Base-by-base conservation (phyloP, 64 coral and sea anemone species). In the Pachyseris speciosa region DNA sequence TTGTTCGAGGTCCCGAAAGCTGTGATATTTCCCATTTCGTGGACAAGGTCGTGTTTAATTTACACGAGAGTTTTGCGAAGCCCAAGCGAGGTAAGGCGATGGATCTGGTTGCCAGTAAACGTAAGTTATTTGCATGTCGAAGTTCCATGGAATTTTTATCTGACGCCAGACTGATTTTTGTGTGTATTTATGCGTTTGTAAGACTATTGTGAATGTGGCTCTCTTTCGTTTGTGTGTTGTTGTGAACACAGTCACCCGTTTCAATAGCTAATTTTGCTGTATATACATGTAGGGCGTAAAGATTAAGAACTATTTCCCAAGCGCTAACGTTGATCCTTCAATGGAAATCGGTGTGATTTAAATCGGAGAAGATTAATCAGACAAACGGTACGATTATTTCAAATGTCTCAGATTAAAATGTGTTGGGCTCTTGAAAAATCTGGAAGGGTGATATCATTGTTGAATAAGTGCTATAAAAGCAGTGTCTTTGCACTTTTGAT, bases 21-120 rank as follows among this genome's bases (percentile, higher is more conserved):
- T 86, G 69, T 33, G 97, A 99, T 86, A 95, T 99, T 86, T 99
- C 97, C 28, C 94, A 99, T 39, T 99, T 99, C 69, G 97, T 99
- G 72, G 97, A 99, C 31, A 99, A 99, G 42, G 97, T 99, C 15
- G 91, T 99, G 0, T 99, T 99, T 66, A n/a, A 95, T 61, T 86
- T 99, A 65, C 97, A 99, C 80, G 97, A 95, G 12, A 99, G 97
- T 77, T 99, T 99, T 66, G 42, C 86, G 0, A 93, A 75, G 64
- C 97, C 97, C 22, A 99, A 76, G 49, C 90, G 97, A 90, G 97
- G 97, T 99, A 80, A 76, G 92, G n/a, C 3, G 26, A 37, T 16
- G 31, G 29, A 69, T 69, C 27, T 69, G 22, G 38, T 44, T 42
- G n/a, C 9, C 6, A 16, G 6, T 7, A 15, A 24, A 26, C 7